Base-by-base conservation (phyloP, 2,888 invertebrate species). In the Tetramorium bicarinatum region DNA sequence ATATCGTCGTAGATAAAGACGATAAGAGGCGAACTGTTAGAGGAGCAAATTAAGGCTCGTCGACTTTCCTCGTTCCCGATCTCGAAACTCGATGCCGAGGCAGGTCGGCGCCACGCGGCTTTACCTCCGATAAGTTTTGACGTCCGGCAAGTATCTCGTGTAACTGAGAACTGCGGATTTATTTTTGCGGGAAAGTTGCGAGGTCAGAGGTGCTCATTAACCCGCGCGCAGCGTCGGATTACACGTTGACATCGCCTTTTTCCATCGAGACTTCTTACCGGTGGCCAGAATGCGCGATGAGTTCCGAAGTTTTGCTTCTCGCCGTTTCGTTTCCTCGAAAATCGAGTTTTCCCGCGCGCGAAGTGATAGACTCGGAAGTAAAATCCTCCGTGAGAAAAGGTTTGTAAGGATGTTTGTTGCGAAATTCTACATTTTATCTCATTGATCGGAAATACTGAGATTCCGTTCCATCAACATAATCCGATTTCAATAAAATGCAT, bases 71-170 rank as follows among this genome's bases (percentile, higher is more conserved):
- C 59, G 21, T 80, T 62, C 7, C 34, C 69, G 69, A 64, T 88
- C 83, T 72, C 69, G 79, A 83, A 88, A 86, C 79, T 79, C 52
- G 77, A 86, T 54, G 82, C 80, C 69, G 21, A 29, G 69, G 69
- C n/a, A 8, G 13, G 3, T 38, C 44, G 18, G 44, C 29, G 29
- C 34, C 29, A 34, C 18, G 56, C n/a, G 47, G 18, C 21, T 79
- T 21, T 41, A 59, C 18, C 34, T 18, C 59, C 25, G 71, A 69
- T 71, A 79, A 79, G 59, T 59, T 79, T 79, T 47, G 71, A 52
- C 75, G 52, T 75, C n/a, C 41, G 29, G 25, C 41, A 3, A n/a
- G 41, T 72, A 54, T 64, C 62, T 15, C 13, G 41, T 41, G 62
- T 62, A 81, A 18, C 34, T n/a, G 61, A 79, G 47, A 87, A 64